Evolutionary conservation across 1,140 invertebrate genomes (phyloP).

Genomic region (Magallana ariakensis): DNA sequence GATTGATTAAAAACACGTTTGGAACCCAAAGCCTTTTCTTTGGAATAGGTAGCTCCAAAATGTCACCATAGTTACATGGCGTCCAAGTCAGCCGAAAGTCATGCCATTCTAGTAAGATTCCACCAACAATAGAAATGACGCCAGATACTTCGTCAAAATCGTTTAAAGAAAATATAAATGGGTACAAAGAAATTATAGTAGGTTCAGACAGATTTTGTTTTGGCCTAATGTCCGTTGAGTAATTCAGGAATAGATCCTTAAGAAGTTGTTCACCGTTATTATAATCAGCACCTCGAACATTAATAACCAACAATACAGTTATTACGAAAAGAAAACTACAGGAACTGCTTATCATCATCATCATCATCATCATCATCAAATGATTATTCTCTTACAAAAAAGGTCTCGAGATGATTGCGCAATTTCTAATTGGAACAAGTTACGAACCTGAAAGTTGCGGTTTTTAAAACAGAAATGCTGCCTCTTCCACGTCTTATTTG

Average conservation of each 20-base stretch:
- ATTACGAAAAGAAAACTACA: not conserved
- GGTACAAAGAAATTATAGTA: not conserved
- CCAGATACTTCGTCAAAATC: conserved; percentile 40
- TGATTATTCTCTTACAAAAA: too few species aligned
- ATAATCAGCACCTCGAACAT: not conserved
- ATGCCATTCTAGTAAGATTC: conserved; percentile 22
- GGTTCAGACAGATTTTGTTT: not conserved
- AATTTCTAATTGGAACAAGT: not conserved
- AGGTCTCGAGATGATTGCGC: not conserved
- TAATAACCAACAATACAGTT: not conserved
- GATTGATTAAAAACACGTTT: not conserved
- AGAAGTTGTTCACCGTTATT: not conserved
- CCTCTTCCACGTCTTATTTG: too few species aligned
- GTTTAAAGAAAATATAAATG: conserved; percentile 20
- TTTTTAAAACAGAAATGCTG: too few species aligned
- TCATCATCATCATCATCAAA: not conserved
- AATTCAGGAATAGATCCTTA: not conserved
- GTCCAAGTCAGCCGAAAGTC: conserved; percentile 42
- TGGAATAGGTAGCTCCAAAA: not conserved
- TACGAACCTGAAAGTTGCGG: too few species aligned
- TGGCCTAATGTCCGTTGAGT: not conserved
- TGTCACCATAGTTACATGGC: conserved; percentile 16
- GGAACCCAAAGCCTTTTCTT: conserved; percentile 38
- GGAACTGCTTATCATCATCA: not conserved
- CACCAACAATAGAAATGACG: not conserved